These are phyloP conservation scores for Toxonevra muliebris DNA, from an alignment of 2,888 invertebrate genomes.

Conservation along the genomic window DNA sequence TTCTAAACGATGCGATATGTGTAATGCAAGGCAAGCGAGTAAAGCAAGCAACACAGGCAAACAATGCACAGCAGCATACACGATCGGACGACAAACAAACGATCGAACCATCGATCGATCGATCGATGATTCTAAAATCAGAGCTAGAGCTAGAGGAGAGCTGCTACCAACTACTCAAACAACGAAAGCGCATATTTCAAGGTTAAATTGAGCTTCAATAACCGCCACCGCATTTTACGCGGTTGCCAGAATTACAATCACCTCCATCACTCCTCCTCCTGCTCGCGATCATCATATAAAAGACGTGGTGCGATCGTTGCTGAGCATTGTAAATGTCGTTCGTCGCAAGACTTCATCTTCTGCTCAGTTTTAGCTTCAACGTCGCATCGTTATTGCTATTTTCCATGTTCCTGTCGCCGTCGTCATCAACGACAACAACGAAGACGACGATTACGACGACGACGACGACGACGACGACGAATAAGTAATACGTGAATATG, in stretches of 20 bases:
- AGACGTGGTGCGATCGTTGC: background rate
- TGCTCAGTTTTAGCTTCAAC: conserved; percentile 17
- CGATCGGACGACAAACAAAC: conserved; percentile 31
- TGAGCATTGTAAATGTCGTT: conserved; percentile 27
- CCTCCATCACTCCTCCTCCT: conserved; percentile 16
- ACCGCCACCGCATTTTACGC: conserved; percentile 40
- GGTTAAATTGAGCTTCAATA: conserved; percentile 46
- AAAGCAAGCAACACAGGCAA: conserved; percentile 18
- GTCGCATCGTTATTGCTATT: conserved; percentile 1
- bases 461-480: conserved; percentile 13
- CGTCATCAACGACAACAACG: conserved; percentile 2
- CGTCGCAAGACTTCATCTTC: background rate
- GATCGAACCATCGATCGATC: conserved; percentile 23
- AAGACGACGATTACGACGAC: background rate
- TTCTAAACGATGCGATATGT: conserved; percentile 22
- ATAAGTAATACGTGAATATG: conserved; percentile 22
- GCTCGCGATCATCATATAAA: no score
- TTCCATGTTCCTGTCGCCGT: background rate
- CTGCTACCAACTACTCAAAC: conserved; percentile 7
- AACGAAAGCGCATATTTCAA: conserved; percentile 40
- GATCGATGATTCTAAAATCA: conserved; percentile 17
- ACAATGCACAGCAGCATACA: conserved; percentile 37
- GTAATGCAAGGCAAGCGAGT: no score
- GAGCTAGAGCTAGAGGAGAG: background rate
- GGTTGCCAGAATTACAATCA: conserved; percentile 26